Evolutionary conservation across 2,797 vertebrate genomes (phyloP), one percentile per base, ranked within the genome.

Genomic region (Pachyuromys duprasi): DNA sequence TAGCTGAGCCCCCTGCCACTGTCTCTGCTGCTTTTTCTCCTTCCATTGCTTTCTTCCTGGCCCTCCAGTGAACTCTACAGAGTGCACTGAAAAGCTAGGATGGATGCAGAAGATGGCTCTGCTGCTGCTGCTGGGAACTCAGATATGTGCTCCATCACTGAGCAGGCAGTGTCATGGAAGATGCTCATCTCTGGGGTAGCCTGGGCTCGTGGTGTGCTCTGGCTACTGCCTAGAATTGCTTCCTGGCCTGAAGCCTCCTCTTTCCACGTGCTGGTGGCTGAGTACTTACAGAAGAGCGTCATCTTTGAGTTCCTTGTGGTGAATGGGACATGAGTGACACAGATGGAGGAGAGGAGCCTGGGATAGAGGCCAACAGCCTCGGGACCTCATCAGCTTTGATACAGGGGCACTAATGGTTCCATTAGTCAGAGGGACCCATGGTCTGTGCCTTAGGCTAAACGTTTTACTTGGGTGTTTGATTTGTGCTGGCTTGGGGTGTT

Each of bases 161-260:
- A 86, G 11, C 0, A 76, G 80, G 63, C 72, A 87, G 33, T 63
- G 89, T 91, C 91, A 26, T 24, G 53, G 80, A 80, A 81, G 92
- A 87, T 57, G 24, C 89, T 60, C 0, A 9, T 33, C 91, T 45
- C 60, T 26, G 57, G 67, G 13, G 55, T 70, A n/a, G 86, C 76
- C 62, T 45, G 55, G 39, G 74, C 82, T 96, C 79, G 94, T 74
- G 90, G 86, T 95, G 63, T 45, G 86, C 89, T 83, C n/a, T 3
- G 57, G 63, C 80, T 95, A 49, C 36, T 82, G 93, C 88, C 67
- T n/a, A 3, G 79, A 86, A 49, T 67, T 39, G 72, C 31, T 53
- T 36, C 36, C n/a, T 5, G 7, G 70, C 63, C 45, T 83, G 63
- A 0, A 1, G 62, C 12, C 87, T 81, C 53, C 62, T 70, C 67